These are phyloP conservation scores for Pheosia tremula DNA, from an alignment of 2,888 invertebrate species.

Conservation along the genomic window DNA sequence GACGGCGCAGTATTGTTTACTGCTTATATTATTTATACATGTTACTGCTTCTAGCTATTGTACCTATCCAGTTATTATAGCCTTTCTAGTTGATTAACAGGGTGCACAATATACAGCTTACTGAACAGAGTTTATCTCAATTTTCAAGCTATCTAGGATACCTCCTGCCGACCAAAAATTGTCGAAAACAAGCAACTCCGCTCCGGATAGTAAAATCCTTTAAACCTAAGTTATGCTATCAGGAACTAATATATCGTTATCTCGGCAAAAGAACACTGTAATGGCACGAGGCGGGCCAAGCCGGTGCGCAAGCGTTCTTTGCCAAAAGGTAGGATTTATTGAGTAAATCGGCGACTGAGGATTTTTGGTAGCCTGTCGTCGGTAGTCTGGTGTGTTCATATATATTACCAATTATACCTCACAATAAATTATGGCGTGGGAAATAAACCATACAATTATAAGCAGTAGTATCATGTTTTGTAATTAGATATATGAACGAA, in stretches of 20 bases:
- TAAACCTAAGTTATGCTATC: slow-evolving; percentile 50
- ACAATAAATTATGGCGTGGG: too few relatives aligned
- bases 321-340: slow-evolving; percentile 38
- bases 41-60: not conserved
- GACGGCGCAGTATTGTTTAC: slow-evolving; percentile 2
- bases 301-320: slow-evolving; percentile 10
- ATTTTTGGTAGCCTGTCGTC: not conserved
- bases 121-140: too few relatives aligned
- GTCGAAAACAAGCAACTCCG: slow-evolving; percentile 20
- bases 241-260: slow-evolving; percentile 55
- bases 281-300: slow-evolving; percentile 1
- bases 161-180: not conserved
- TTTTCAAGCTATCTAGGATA: not conserved
- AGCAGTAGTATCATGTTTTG: not conserved
- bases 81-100: not conserved
- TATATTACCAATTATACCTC: too few relatives aligned
- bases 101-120: too few relatives aligned
- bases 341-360: slow-evolving; percentile 6
- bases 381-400: not conserved
- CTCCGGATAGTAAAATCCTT: slow-evolving; percentile 42
- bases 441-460: not conserved
- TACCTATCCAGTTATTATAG: not conserved
- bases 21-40: not conserved
- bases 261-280: slow-evolving; percentile 62
- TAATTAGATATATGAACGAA: not conserved